Conservation (phyloP, 2,888 invertebrate genomes). For the Clistopyga incitator region DNA sequence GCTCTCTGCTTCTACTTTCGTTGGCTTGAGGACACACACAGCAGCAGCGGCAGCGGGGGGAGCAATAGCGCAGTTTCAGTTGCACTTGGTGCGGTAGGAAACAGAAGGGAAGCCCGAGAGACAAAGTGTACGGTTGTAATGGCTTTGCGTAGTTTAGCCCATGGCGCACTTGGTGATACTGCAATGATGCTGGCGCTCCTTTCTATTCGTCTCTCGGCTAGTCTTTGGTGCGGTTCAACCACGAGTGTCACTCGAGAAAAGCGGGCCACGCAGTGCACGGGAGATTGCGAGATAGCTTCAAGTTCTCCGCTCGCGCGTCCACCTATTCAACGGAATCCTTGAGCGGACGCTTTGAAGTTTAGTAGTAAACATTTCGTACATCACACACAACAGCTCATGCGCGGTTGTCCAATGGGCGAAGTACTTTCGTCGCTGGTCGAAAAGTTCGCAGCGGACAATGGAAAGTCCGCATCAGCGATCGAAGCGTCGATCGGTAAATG, state of each 20-base stretch:
- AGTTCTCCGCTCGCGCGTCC: background rate
- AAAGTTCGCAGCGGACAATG: too few relatives aligned
- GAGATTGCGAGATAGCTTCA: constrained; percentile 1
- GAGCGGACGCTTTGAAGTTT: background rate
- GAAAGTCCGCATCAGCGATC: too few relatives aligned
- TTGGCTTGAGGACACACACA: constrained; percentile 65
- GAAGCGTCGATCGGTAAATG: too few relatives aligned
- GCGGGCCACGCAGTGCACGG: background rate
- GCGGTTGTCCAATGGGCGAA: background rate
- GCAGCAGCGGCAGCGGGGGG: constrained; percentile 55
- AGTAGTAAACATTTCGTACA: background rate
- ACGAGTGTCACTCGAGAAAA: constrained; percentile 49
- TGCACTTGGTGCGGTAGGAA: constrained; percentile 47
- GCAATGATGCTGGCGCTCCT: constrained; percentile 43
- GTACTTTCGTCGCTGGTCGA: too few relatives aligned
- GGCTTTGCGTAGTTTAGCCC: constrained; percentile 70
- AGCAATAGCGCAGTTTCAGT: constrained; percentile 32
- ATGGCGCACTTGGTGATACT: constrained; percentile 41
- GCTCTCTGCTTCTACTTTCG: constrained; percentile 52
- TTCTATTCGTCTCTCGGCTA: constrained; percentile 18
- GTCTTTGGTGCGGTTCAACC: constrained; percentile 31
- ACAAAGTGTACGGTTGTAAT: constrained; percentile 73
- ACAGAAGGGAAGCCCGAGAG: constrained; percentile 61
- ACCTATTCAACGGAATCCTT: constrained; percentile 7
- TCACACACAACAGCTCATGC: background rate